These are phyloP conservation scores for Perca flavescens DNA, from an alignment of 2,113 vertebrate genomes.

Conservation along the genomic window DNA sequence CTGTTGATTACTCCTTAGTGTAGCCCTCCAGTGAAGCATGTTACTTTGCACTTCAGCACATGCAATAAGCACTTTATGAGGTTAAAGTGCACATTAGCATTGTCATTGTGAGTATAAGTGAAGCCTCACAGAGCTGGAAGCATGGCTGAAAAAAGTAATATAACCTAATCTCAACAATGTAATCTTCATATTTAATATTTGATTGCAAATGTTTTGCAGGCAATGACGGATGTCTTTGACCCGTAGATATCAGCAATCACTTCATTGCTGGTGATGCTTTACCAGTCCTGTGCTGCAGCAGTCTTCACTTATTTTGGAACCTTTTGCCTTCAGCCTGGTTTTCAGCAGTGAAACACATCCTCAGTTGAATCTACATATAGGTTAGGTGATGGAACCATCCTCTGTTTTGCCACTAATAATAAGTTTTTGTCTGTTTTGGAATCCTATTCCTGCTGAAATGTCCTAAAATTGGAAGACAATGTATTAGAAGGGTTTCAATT, in stretches of 20 bases:
- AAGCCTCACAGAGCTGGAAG: background rate
- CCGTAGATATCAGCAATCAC: background rate
- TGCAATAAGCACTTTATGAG: background rate
- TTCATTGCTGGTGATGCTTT: background rate
- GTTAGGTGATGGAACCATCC: background rate
- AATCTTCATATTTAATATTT: background rate
- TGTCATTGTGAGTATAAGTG: background rate
- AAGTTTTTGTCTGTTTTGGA: background rate
- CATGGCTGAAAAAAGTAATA: background rate
- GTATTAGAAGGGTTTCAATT: background rate
- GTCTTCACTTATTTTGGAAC: background rate
- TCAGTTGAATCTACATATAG: background rate
- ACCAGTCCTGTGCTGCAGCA: background rate
- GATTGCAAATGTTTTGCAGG: background rate
- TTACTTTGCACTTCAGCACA: background rate
- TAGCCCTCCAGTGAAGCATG: background rate
- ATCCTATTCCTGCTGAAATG: background rate
- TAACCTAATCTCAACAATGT: background rate
- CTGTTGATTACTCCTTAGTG: constrained; percentile 4
- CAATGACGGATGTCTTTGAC: background rate
- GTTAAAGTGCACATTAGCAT: background rate
- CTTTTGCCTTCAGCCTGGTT: background rate
- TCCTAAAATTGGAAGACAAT: background rate
- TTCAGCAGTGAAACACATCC: background rate
- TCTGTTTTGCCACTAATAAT: background rate